Conservation (phyloP, 2,888 invertebrate genomes). For the Cryptus viduatorius region DNA sequence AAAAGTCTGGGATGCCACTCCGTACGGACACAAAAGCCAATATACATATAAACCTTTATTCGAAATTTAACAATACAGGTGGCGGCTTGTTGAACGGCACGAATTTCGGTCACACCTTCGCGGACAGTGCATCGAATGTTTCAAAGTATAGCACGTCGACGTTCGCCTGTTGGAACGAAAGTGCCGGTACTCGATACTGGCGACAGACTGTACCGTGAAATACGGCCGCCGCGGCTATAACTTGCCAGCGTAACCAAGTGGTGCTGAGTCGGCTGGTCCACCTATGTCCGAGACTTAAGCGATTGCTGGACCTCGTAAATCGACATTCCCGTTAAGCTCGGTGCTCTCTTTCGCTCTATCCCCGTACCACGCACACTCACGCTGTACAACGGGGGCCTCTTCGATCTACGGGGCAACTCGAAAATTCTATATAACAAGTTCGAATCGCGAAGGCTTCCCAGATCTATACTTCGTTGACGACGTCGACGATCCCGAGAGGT, state of each 20-base stretch:
- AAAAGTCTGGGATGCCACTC: neutral
- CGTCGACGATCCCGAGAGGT: too few species aligned
- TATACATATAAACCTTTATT: neutral
- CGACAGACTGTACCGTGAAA: constrained; percentile 57
- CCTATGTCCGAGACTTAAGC: constrained; percentile 59
- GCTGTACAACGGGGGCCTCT: neutral
- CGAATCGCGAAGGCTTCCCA: too few species aligned
- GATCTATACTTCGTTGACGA: too few species aligned
- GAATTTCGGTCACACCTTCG: neutral
- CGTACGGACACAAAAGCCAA: neutral
- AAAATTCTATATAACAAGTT: constrained; percentile 38
- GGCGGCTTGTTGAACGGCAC: too few species aligned
- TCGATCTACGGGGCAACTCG: neutral
- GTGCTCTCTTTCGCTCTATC: constrained; percentile 27
- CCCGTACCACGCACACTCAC: neutral
- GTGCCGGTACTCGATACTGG: constrained; percentile 29
- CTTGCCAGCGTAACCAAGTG: constrained; percentile 64
- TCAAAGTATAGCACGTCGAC: too few species aligned
- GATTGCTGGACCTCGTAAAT: constrained; percentile 72
- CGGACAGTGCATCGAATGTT: neutral
- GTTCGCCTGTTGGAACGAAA: neutral
- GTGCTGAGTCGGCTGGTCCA: constrained; percentile 71
- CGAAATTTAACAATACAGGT: neutral
- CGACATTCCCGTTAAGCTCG: constrained; percentile 64
- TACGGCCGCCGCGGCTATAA: constrained; percentile 55